Evolutionary conservation across 92 coral and sea anemone genomes (phyloP), one percentile per base, ranked within the genome.

Genomic region (Anthopleura xanthogrammica): DNA sequence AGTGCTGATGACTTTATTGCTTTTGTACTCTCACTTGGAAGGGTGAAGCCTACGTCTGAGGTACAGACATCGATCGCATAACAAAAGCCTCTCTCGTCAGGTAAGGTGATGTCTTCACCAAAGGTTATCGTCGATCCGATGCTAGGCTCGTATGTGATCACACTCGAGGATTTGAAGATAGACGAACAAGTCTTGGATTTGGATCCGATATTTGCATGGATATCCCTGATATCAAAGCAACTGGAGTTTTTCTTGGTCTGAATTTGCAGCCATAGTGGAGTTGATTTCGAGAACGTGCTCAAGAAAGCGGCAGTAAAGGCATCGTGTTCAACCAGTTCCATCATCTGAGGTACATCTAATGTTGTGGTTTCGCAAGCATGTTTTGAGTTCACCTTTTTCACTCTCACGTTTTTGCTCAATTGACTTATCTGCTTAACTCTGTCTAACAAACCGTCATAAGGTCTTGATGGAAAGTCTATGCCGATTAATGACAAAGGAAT

Each of bases 401-500:
- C 5, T 12, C 60, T 65, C 24, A 66, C 42, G 55, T 65, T 79
- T 79, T 23, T 60, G 19, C 22, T 55, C 50, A 48, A 9, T 16
- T 58, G 70, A 16, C 36, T 57, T 24, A 79, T 58, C 23, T 56
- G 70, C 72, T 56, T 55, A 7, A 60, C 52, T 20, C 19, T 56
- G 41, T 57, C n/a, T 16, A 79, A 14, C 17, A 79, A 39, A 29
- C 72, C n/a, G 1, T 79, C 50, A 7, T 10, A 16, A 20, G 82
- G 58, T 13, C 2, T 57, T 8, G 22, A 57, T 58, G 82, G 52
- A 54, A 58, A 48, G 40, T 79, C 82, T 11, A 22, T 10, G 23
- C 86, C 86, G 12, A 83, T 7, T 22, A 83, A 75, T 0, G 86
- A 83, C 71, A 76, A 42, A 74, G 86, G 86, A 41, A 83, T 75